A percentile compares a stretch with the other conserved stretches of the same genome.
Conservation (phyloP, 2,797 vertebrate species). For the Schizopygopsis malacanthus region DNA sequence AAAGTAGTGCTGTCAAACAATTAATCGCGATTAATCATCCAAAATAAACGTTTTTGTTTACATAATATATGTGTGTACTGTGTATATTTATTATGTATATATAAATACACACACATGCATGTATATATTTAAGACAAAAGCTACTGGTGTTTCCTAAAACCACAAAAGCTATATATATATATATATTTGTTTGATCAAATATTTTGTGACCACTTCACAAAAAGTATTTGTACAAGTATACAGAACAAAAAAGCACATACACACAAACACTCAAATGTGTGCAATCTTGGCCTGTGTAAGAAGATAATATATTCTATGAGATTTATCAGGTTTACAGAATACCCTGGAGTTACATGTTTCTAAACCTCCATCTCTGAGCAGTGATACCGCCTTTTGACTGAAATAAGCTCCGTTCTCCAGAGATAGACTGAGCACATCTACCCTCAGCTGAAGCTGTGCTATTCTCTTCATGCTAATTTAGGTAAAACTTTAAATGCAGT, state of each 20-base stretch:
- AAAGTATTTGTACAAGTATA: neutral
- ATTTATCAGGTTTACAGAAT: constrained; percentile 66
- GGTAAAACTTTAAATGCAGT: constrained; percentile 27
- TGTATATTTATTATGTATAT: too few species aligned
- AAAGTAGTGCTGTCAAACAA: too few species aligned
- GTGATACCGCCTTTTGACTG: constrained; percentile 57
- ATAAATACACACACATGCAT: too few species aligned
- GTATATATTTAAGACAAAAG: too few species aligned
- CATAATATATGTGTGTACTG: too few species aligned
- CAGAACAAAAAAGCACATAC: neutral
- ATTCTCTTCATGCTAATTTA: constrained; percentile 40
- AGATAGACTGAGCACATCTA: constrained; percentile 26
- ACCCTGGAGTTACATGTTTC: constrained; percentile 39
- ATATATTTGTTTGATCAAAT: neutral
- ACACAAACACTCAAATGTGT: constrained; percentile 15
- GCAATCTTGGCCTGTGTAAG: constrained; percentile 72
- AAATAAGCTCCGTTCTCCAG: constrained; percentile 33
- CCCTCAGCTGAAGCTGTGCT: constrained; percentile 15
- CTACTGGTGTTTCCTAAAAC: too few species aligned
- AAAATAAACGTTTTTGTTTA: too few species aligned
- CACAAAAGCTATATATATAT: neutral
- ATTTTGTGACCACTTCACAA: neutral
- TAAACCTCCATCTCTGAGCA: constrained; percentile 63
- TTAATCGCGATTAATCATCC: too few species aligned
- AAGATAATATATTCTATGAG: constrained; percentile 67